Percentiles rank a stretch among this genome's conserved stretches.
Evolutionary conservation across 2,888 invertebrate species (phyloP).

Genomic region (Graphium colonna): DNA sequence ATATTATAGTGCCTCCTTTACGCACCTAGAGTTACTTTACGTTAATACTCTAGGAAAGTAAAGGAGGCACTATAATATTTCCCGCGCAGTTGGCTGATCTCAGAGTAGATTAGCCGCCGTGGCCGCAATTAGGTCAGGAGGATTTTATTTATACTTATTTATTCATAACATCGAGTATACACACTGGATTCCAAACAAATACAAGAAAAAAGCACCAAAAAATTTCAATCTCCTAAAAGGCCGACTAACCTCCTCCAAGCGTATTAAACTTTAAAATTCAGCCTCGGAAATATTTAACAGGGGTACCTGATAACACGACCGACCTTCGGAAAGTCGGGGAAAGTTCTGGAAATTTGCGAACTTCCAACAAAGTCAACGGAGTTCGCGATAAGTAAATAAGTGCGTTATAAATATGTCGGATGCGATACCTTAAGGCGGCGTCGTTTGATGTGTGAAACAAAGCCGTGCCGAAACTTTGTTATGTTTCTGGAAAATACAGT

Average conservation of each 20-base stretch:
- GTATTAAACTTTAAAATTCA: conserved; percentile 19
- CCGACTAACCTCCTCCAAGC: background rate
- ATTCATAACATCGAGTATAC: too few species aligned
- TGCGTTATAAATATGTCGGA: conserved; percentile 7
- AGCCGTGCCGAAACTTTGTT: conserved; percentile 1
- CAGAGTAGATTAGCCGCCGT: too few species aligned
- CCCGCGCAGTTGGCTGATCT: too few species aligned
- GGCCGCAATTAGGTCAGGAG: too few species aligned
- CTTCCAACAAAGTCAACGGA: conserved; percentile 13
- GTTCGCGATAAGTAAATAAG: conserved; percentile 20
- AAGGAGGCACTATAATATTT: too few species aligned
- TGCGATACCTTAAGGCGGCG: background rate
- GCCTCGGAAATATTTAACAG: conserved; percentile 15
- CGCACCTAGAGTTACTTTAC: too few species aligned
- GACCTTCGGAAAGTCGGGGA: conserved; percentile 5
- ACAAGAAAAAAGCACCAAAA: too few species aligned
- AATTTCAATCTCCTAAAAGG: too few species aligned
- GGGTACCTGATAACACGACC: conserved; percentile 19
- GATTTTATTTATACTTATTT: too few species aligned
- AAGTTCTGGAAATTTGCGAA: conserved; percentile 9
- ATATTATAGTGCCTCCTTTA: too few species aligned
- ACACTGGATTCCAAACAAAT: too few species aligned
- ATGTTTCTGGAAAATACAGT: background rate
- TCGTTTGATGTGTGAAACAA: background rate
- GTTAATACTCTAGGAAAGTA: too few species aligned